Percentiles rank a stretch among this genome's conserved stretches.
phyloP scores from a whole-genome alignment of 2,888 invertebrate genomes.

The Fragum whitleyi region DNA sequence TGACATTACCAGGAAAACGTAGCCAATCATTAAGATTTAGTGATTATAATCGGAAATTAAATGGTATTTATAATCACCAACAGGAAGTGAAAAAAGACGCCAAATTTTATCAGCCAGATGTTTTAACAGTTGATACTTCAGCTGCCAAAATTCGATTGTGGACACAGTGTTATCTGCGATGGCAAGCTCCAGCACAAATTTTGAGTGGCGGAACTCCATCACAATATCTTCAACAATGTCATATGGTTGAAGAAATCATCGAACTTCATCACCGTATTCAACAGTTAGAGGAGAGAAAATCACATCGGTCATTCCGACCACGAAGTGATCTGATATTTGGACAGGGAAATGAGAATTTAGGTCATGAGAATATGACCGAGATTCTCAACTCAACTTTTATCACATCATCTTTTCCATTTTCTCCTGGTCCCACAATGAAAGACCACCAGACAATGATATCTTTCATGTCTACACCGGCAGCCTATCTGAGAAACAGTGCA shows the following conservation, averaged over 20 bases:
- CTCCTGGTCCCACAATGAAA: conserved; percentile 68
- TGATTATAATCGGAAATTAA: conserved; percentile 47
- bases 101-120: conserved; percentile 37
- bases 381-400: conserved; percentile 71
- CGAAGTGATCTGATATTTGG: conserved; percentile 78
- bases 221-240: conserved; percentile 84
- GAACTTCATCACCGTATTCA: conserved; percentile 79
- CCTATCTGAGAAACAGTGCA: conserved; percentile 75
- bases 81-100: conserved; percentile 39
- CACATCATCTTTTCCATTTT: conserved; percentile 81
- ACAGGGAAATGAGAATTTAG: conserved; percentile 56
- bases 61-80: conserved; percentile 35
- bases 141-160: conserved; percentile 88
- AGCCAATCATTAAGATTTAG: conserved; percentile 44
- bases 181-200: conserved; percentile 93
- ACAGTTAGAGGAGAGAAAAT: conserved; percentile 57
- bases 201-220: conserved; percentile 88
- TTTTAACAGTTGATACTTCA: conserved; percentile 67
- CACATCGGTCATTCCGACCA: conserved; percentile 60
- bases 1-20: conserved; percentile 39
- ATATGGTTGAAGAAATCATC: conserved; percentile 85
- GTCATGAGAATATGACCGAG: conserved; percentile 63
- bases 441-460: conserved; percentile 66
- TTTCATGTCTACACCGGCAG: conserved; percentile 70
- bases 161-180: conserved; percentile 96